Base-by-base conservation (phyloP, 2,888 invertebrate species). In the Stramonita haemastoma region DNA sequence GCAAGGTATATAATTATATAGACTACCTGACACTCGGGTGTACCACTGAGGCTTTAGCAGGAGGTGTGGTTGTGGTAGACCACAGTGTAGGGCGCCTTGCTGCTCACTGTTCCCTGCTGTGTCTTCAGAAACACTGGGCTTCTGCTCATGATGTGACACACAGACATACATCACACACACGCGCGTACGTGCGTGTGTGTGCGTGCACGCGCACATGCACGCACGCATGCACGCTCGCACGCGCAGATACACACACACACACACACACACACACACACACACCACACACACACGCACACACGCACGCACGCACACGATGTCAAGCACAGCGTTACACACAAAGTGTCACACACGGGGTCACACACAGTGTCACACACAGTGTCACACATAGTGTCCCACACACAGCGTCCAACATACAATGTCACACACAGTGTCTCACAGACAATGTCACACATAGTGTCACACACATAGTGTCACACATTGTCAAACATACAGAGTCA, bases 381-480 rank as follows among this genome's bases (percentile, higher is more conserved):
- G 17, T 36, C 70, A 81, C 36, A 81, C 81, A 81, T 36, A 81
- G 17, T 5, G 4, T 5, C 46, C n/a, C 85, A 84, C 29, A n/a
- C 29, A 84, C 34, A 84, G n/a, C n/a, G n/a, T n/a, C 57, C 57
- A 13, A n/a, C 57, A 60, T 34, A 87, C 87, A 87, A 66, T 29
- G 70, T 29, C 87, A 57, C 34, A 86, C 86, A 86, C 86, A 86
- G 60, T 32, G 32, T 32, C 32, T 32, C 77, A 77, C 19, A 77
- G 1, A 29, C 56, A 85, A n/a, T n/a, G 60, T 6, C 56, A 22
- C 56, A 66, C 60, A 86, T 15, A 46, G 17, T 46, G 56, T 46
- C 86, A 34, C 86, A 34, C 86, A 34, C 86, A 86, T 56, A 86
- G 56, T 46, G 56, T 46, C 56, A 70, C 13, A 70, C 60, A 60